These are phyloP conservation scores for Ctenodactylus gundi DNA, from an alignment of 2,113 vertebrate genomes.

Conservation along the genomic window DNA sequence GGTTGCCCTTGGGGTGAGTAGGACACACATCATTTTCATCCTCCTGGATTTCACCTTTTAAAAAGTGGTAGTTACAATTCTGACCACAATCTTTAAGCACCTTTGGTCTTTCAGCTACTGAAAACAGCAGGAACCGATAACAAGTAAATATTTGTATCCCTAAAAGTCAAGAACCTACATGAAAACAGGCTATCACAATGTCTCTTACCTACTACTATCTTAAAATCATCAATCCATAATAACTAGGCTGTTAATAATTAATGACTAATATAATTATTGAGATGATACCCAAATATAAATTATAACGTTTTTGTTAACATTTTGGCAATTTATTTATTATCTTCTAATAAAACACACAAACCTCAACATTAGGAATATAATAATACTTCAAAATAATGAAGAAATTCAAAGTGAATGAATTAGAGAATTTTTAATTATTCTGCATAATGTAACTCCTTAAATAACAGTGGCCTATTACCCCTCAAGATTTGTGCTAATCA, in stretches of 20 bases:
- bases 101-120: neutral
- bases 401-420: slow-evolving; percentile 21
- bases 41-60: neutral
- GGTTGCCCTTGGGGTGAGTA: neutral
- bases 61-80: neutral
- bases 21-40: neutral
- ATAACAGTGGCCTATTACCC: neutral
- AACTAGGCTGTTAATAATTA: neutral
- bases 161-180: neutral
- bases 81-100: neutral
- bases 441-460: neutral
- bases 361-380: neutral
- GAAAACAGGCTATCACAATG: neutral
- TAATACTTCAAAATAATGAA: neutral
- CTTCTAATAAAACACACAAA: neutral
- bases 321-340: neutral
- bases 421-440: neutral
- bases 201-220: neutral
- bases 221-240: neutral
- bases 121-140: neutral
- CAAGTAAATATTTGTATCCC: neutral
- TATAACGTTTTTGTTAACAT: neutral
- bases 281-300: neutral
- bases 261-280: slow-evolving; percentile 2
- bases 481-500: neutral